phyloP scores from a whole-genome alignment of 2,113 vertebrate genomes.

The Xenopus borealis region DNA sequence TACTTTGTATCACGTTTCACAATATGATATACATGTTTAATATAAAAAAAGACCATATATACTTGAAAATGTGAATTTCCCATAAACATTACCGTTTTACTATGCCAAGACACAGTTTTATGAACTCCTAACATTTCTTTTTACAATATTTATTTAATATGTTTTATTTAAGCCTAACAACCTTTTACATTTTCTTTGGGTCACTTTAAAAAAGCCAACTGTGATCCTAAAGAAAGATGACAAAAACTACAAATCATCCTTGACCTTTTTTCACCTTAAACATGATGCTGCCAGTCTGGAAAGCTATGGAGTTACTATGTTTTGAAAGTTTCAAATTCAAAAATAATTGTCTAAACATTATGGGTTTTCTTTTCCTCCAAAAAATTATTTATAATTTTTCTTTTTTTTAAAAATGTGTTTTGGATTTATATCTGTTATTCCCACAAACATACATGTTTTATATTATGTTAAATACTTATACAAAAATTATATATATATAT shows the following conservation, averaged over 20 bases:
- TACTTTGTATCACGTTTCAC: no score
- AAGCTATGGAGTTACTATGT: constrained; percentile 12
- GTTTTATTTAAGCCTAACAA: neutral
- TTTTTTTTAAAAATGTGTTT: no score
- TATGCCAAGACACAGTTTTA: neutral
- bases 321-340: constrained; percentile 15
- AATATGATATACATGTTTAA: no score
- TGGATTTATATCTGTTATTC: no score
- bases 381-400: no score
- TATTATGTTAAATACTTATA: no score
- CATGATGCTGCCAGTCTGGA: constrained; percentile 3
- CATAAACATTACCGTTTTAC: no score
- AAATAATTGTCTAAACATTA: constrained; percentile 9
- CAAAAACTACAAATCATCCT: constrained; percentile 33
- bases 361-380: no score
- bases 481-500: no score
- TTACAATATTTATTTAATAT: neutral
- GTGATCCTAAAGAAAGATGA: constrained; percentile 13
- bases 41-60: no score
- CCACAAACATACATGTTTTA: no score
- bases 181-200: neutral
- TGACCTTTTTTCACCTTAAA: constrained; percentile 32
- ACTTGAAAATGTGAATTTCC: no score
- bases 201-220: constrained; percentile 14
- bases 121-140: neutral